These are phyloP conservation scores for Propsilocerus akamusi DNA, from an alignment of 1,140 invertebrate genomes.

Conservation along the genomic window DNA sequence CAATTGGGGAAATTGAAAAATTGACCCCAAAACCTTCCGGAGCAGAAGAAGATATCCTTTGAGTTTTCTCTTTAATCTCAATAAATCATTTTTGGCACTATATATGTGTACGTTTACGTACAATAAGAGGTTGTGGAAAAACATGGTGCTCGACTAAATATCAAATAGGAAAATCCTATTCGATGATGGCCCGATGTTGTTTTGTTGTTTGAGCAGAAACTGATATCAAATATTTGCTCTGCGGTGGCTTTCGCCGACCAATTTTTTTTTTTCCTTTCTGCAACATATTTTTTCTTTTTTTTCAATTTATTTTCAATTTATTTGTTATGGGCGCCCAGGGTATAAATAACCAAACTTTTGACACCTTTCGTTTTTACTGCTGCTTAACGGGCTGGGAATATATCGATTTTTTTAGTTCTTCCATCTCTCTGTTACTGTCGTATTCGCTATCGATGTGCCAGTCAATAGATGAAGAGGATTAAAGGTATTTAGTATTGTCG, in stretches of 20 bases:
- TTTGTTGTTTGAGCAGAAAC: not conserved
- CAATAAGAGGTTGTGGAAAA: too few species aligned
- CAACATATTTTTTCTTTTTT: not conserved
- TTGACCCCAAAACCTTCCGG: not conserved
- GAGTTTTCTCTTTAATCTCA: not conserved
- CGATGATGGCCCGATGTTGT: too few species aligned
- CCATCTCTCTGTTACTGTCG: too few species aligned
- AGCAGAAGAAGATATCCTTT: not conserved
- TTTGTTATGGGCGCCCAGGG: not conserved
- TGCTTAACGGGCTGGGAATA: too few species aligned
- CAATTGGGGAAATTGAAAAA: slow-evolving; percentile 1
- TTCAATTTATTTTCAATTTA: not conserved
- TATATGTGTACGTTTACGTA: too few species aligned
- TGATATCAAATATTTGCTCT: not conserved
- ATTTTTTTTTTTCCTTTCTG: not conserved
- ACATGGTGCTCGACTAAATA: too few species aligned
- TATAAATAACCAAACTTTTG: not conserved
- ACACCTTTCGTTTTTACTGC: too few species aligned
- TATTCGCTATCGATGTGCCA: not conserved
- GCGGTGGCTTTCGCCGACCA: not conserved
- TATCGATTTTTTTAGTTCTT: too few species aligned
- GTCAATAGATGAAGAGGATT: not conserved
- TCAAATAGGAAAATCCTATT: too few species aligned
- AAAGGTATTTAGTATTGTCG: too few species aligned
- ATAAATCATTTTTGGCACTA: not conserved